Evolutionary conservation across 2,113 vertebrate genomes (phyloP).

Genomic region (Cygnus buccinator): DNA sequence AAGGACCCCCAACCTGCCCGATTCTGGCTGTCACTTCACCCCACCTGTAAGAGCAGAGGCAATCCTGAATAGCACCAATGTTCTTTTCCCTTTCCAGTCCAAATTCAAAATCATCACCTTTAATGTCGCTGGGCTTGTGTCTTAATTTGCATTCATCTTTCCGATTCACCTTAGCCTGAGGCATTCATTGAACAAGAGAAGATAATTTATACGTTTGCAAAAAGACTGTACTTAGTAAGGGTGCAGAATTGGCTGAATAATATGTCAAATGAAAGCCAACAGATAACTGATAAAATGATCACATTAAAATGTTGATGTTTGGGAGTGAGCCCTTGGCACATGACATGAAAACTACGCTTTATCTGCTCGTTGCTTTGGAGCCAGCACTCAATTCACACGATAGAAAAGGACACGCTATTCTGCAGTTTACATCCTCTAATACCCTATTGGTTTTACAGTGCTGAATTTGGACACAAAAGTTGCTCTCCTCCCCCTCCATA

Average conservation of each 20-base stretch:
- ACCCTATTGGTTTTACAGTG: not conserved
- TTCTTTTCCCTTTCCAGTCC: not conserved
- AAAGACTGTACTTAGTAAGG: not conserved
- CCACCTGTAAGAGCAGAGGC: not conserved
- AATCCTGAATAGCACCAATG: not conserved
- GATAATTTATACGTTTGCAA: not conserved
- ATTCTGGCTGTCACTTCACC: not conserved
- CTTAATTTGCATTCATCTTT: not conserved
- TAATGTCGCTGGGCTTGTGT: not conserved
- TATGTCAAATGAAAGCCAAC: not conserved
- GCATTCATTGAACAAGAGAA: not conserved
- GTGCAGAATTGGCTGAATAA: not conserved
- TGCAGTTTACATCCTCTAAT: not conserved
- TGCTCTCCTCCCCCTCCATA: conserved; percentile 8
- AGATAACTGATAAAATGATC: not conserved
- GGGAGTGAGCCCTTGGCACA: not conserved
- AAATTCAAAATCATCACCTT: not conserved
- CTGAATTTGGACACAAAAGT: conserved; percentile 14
- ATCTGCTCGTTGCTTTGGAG: not conserved
- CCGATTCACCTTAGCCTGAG: not conserved
- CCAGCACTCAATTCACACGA: not conserved
- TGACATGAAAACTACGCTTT: not conserved
- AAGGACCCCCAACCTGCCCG: not conserved
- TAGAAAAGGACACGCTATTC: not conserved
- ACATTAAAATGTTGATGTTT: not conserved